Conservation (phyloP, 2,797 vertebrate genomes). For the Dallia pectoralis region DNA sequence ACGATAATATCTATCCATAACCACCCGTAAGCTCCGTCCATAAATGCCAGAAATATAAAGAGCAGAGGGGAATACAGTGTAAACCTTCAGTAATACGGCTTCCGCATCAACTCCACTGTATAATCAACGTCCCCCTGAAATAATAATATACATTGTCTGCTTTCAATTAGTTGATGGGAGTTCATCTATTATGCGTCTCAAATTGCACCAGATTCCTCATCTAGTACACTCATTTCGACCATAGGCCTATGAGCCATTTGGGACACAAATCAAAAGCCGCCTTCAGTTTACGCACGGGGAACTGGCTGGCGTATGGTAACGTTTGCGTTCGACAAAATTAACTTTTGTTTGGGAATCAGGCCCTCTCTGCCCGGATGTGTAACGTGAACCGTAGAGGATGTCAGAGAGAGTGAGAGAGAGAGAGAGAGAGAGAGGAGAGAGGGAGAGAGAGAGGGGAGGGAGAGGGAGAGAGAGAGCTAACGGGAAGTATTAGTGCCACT, state of each 20-base stretch:
- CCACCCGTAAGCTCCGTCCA: slow-evolving; percentile 11
- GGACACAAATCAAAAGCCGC: not conserved
- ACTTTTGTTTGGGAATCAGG: slow-evolving; percentile 79
- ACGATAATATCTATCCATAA: slow-evolving; percentile 56
- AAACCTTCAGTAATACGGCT: slow-evolving; percentile 31
- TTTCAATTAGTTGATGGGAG: slow-evolving; percentile 82
- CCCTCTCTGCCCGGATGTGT: slow-evolving; percentile 74
- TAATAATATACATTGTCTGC: slow-evolving; percentile 69
- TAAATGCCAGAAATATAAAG: slow-evolving; percentile 30
- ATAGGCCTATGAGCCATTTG: not conserved
- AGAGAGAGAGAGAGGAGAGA: no score
- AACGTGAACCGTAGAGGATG: slow-evolving; percentile 78
- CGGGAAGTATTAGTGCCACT: slow-evolving; percentile 71
- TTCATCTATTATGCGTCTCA: slow-evolving; percentile 69
- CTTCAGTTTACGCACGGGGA: slow-evolving; percentile 68
- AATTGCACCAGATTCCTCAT: not conserved
- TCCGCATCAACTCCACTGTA: slow-evolving; percentile 51
- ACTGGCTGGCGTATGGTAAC: slow-evolving; percentile 72
- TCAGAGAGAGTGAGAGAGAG: no score
- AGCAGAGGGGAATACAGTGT: slow-evolving; percentile 53
- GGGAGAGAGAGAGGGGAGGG: no score
- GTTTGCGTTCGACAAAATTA: slow-evolving; percentile 83
- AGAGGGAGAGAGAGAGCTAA: no score
- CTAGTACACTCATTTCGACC: not conserved
- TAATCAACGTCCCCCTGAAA: slow-evolving; percentile 49